Evolutionary conservation across 2,113 vertebrate genomes (phyloP).

Genomic region (Ondatra zibethicus): DNA sequence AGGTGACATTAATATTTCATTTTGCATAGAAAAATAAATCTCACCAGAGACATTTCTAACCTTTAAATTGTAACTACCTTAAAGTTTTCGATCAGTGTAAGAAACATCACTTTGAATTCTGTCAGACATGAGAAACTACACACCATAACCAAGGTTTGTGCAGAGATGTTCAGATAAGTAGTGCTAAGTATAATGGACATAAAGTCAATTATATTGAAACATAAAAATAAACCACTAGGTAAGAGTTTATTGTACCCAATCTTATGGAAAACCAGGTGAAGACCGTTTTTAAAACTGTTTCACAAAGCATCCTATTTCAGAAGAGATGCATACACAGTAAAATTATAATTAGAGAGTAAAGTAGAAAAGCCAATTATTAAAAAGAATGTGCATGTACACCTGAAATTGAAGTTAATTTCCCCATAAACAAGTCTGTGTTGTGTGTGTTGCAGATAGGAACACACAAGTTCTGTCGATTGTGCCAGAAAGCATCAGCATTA

Average conservation of each 20-base stretch:
- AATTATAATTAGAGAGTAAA: slow-evolving; percentile 40
- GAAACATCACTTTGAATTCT: slow-evolving; percentile 73
- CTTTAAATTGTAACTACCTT: slow-evolving; percentile 76
- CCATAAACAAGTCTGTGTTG: background rate
- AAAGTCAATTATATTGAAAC: slow-evolving; percentile 31
- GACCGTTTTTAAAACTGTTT: slow-evolving; percentile 58
- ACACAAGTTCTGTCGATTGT: background rate
- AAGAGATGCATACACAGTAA: slow-evolving; percentile 45
- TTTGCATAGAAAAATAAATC: slow-evolving; percentile 32
- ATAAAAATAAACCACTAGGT: background rate
- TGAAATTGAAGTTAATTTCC: slow-evolving; percentile 50
- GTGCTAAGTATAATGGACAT: slow-evolving; percentile 33
- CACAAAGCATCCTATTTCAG: slow-evolving; percentile 4
- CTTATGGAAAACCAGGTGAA: background rate
- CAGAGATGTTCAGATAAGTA: slow-evolving; percentile 37
- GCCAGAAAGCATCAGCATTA: slow-evolving; percentile 51
- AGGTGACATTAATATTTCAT: background rate
- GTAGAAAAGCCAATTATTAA: slow-evolving; percentile 11
- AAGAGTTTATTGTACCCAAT: background rate
- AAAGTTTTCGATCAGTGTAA: slow-evolving; percentile 73
- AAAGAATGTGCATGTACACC: slow-evolving; percentile 22
- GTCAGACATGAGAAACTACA: slow-evolving; percentile 60
- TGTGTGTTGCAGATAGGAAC: slow-evolving; percentile 3
- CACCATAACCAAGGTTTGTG: slow-evolving; percentile 8
- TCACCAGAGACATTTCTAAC: slow-evolving; percentile 71